Conservation (phyloP, 2,113 vertebrate genomes). For the Bos taurus region ARS-UCD2.0 NC_037330.1:83804501-83805000, state of each 20-base stretch:
- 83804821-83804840: not conserved
- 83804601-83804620: not conserved
- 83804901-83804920: not conserved
- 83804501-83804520: not conserved
- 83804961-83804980: not conserved
- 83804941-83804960: not conserved
- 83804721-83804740: not conserved
- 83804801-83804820: not conserved
- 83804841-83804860: not conserved
- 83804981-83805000: not conserved
- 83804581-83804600: not conserved
- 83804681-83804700: not conserved
- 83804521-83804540: not conserved
- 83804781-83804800: not conserved
- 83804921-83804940: not conserved
- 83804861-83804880: not conserved
- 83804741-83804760: not conserved
- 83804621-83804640: not conserved
- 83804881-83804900: not conserved
- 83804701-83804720: not conserved
- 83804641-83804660: not conserved
- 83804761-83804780: not conserved
- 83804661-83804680: not conserved
- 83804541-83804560: not conserved
- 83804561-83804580: not conserved